Evolutionary conservation across 1,140 invertebrate genomes (phyloP).

Genomic region (Nebria ingens): DNA sequence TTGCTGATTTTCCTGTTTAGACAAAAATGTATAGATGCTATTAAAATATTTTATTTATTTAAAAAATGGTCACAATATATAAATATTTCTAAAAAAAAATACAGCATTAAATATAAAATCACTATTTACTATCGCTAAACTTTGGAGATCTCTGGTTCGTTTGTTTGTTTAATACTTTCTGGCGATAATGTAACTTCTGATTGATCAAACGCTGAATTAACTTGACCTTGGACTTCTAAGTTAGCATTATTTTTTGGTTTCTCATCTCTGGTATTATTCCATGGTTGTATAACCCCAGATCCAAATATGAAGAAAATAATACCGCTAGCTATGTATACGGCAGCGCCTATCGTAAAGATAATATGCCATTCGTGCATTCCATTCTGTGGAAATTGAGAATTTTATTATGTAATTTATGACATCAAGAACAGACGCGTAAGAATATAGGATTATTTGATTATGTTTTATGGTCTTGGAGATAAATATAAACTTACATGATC

Average conservation of each 20-base stretch:
- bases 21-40: no score
- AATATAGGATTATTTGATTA: neutral
- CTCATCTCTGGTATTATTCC: slow-evolving; percentile 28
- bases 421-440: no score
- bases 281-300: slow-evolving; percentile 35
- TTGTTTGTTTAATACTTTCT: neutral
- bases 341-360: slow-evolving; percentile 47
- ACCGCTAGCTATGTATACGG: slow-evolving; percentile 40
- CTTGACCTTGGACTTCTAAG: neutral
- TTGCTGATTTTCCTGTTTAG: no score
- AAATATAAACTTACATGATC: slow-evolving; percentile 40
- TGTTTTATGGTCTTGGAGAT: neutral
- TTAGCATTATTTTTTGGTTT: neutral
- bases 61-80: no score
- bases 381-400: slow-evolving; percentile 41
- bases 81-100: no score
- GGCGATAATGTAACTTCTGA: neutral
- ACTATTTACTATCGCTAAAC: neutral
- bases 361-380: slow-evolving; percentile 46
- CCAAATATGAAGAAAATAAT: slow-evolving; percentile 41
- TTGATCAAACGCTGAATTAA: neutral
- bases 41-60: no score
- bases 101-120: no score
- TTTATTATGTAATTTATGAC: no score
- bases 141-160: neutral